These are phyloP conservation scores for Xenopus tropicalis DNA, from an alignment of 2,113 vertebrate species.

Conservation along the genomic window UCB_Xtro_10.0 CM004447.2:112619001-112619500, in stretches of 20 bases:
- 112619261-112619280: constrained; percentile 38
- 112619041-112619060: not conserved
- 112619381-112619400: constrained; percentile 21
- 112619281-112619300: constrained; percentile 15
- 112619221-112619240: constrained; percentile 33
- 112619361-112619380: constrained; percentile 32
- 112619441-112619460: too few relatives aligned
- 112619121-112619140: constrained; percentile 39
- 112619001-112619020: too few relatives aligned
- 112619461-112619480: too few relatives aligned
- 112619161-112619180: constrained; percentile 34
- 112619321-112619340: constrained; percentile 31
- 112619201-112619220: constrained; percentile 28
- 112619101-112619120: constrained; percentile 27
- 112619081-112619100: constrained; percentile 16
- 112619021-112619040: too few relatives aligned
- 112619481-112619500: too few relatives aligned
- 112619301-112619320: constrained; percentile 35
- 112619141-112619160: constrained; percentile 37
- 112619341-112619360: constrained; percentile 31
- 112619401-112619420: constrained; percentile 19
- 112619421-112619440: too few relatives aligned
- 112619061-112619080: constrained; percentile 12
- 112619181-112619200: constrained; percentile 37
- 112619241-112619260: constrained; percentile 35